These are phyloP conservation scores for Phenacoccus solenopsis DNA, from an alignment of 1,140 invertebrate genomes.

Conservation along the genomic window DNA sequence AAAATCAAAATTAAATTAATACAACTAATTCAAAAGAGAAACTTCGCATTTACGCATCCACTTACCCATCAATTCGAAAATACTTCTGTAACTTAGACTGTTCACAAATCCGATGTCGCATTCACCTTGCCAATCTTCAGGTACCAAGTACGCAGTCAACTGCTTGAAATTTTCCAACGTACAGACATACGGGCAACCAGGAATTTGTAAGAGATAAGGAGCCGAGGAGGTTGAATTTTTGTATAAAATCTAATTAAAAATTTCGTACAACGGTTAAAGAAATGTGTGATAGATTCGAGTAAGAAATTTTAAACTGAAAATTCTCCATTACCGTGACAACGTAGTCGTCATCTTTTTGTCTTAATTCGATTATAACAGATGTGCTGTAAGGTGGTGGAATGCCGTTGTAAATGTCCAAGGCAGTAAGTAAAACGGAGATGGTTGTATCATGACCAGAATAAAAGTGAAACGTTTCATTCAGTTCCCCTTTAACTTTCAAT, in stretches of 20 bases:
- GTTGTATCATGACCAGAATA: slow-evolving; percentile 62
- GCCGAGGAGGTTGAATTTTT: slow-evolving; percentile 9
- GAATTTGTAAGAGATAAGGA: slow-evolving; percentile 12
- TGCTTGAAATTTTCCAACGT: neutral
- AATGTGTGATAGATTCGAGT: neutral
- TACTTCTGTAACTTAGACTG: neutral
- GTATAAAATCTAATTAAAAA: slow-evolving; percentile 12
- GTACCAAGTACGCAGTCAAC: neutral
- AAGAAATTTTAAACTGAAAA: neutral
- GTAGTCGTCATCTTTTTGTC: slow-evolving; percentile 21
- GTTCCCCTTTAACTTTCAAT: neutral
- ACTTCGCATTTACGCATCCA: neutral
- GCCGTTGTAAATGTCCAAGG: slow-evolving; percentile 47
- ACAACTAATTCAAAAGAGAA: neutral
- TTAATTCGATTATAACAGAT: slow-evolving; percentile 44
- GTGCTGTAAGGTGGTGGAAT: slow-evolving; percentile 63
- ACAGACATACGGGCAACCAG: slow-evolving; percentile 18
- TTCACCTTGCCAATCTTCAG: slow-evolving; percentile 4
- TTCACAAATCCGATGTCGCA: neutral
- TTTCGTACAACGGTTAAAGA: neutral
- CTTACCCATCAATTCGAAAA: neutral
- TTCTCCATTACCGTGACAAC: slow-evolving; percentile 4
- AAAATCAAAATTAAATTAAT: neutral
- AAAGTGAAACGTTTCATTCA: slow-evolving; percentile 29
- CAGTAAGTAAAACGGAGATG: slow-evolving; percentile 1